Evolutionary conservation across 2,113 vertebrate species (phyloP), one percentile per base, ranked within the genome.

Genomic region (Syngnathus scovelli): DNA sequence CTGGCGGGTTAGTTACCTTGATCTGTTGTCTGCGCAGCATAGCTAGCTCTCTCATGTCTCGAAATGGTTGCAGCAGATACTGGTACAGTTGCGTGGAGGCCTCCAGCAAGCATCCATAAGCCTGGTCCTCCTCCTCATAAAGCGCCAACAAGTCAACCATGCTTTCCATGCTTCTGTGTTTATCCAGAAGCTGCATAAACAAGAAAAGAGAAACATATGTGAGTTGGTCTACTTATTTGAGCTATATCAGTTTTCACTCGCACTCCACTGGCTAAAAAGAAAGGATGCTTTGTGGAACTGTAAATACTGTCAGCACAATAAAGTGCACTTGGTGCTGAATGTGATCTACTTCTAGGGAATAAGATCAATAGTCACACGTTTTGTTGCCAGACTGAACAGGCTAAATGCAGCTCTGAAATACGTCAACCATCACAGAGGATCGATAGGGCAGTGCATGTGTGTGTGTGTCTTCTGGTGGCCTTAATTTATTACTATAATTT

Each of bases 21-120:
- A 99, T 98, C 86, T 98, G 97, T 74, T 99, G 97, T 81, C 96
- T 91, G 82, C 96, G 92, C 27, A 98, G 93, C 96, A 97, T 98
- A 0, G 97, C 95, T 8, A 99, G 93, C 64, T 98, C 97, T 68
- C 97, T 90, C 96, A 99, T 98, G 88, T 99, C 96, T 88, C 96
- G 90, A 84, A 99, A 99, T 18, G 97, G 97, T 75, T 99, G 97
- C 43, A 99, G 89, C 69, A 99, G 89, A 78, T 97, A 99, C 87
- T 99, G 97, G 80, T 98, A 97, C 19, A 99, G 91, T 78, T 97
- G 94, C 0, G 92, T 98, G 21, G 95, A 98, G 38, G 96, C 92
- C 86, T 98, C 95, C 81, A 95, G 93, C 71, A 99, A 92, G 27
- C 84, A 93, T 37, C 92, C 89, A n/a, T 94, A 98, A 5, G 94